phyloP scores from a whole-genome alignment of 2,888 invertebrate species.

The Epinotia brunnichana region DNA sequence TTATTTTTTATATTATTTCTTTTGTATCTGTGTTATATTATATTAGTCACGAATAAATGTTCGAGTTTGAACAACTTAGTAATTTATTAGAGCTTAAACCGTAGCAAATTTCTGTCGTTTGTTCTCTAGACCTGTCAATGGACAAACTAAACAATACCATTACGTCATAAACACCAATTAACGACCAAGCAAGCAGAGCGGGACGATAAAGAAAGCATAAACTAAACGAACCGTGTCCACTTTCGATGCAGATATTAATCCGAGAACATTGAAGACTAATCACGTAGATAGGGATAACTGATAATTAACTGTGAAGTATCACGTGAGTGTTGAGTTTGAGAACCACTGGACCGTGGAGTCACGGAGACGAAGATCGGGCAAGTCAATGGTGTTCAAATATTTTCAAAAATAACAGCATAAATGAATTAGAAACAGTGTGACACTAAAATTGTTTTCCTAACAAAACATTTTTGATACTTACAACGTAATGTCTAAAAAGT shows the following conservation, averaged over 20 bases:
- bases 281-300: conserved; percentile 23
- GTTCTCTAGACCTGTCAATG: conserved; percentile 2
- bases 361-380: conserved; percentile 3
- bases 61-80: too few species aligned
- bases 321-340: conserved; percentile 38
- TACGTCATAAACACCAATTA: conserved; percentile 31
- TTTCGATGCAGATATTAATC: conserved; percentile 38
- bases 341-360: conserved; percentile 21
- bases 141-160: conserved; percentile 18
- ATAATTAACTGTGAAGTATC: conserved; percentile 28
- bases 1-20: too few species aligned
- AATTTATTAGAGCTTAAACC: conserved; percentile 15
- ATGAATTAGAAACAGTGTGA: too few species aligned
- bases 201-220: conserved; percentile 30
- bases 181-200: conserved; percentile 22
- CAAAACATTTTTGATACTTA: neutral
- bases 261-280: conserved; percentile 13
- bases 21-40: too few species aligned
- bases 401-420: neutral
- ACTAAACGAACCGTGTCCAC: conserved; percentile 37
- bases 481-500: neutral
- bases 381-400: neutral
- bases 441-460: conserved; percentile 1
- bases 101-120: conserved; percentile 32
- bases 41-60: too few species aligned